Percentiles rank a stretch among this genome's conserved stretches.
Evolutionary conservation across 2,888 invertebrate genomes (phyloP).

Genomic region (Eupithecia exiguata): DNA sequence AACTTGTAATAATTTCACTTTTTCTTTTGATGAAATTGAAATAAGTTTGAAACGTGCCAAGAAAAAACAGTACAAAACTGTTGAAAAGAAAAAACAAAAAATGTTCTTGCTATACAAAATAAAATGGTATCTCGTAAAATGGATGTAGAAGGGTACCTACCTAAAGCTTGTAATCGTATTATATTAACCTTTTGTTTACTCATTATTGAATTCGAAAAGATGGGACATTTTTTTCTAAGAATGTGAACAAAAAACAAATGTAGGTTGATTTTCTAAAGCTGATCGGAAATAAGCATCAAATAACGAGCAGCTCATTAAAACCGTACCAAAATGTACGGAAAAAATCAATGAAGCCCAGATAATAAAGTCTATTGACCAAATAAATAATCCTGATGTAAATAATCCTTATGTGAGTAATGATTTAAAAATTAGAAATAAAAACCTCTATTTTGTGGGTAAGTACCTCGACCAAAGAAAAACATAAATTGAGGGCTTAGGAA

Average conservation of each 20-base stretch:
- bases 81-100: neutral
- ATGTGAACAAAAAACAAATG: neutral
- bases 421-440: neutral
- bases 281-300: constrained; percentile 23
- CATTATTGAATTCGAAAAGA: neutral
- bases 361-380: neutral
- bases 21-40: constrained; percentile 16
- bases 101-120: neutral
- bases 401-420: neutral
- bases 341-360: neutral
- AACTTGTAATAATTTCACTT: constrained; percentile 36
- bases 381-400: neutral
- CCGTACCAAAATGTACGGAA: neutral
- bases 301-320: constrained; percentile 28
- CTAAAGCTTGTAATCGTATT: neutral
- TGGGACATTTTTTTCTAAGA: neutral
- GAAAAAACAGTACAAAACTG: constrained; percentile 11
- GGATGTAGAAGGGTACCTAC: neutral
- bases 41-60: constrained; percentile 10
- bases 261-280: constrained; percentile 14
- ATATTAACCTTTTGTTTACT: neutral
- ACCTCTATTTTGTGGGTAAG: neutral
- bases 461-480: neutral
- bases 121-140: neutral
- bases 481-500: neutral